A percentile compares a stretch with the other conserved stretches of the same genome.
phyloP scores from a whole-genome alignment of 2,113 vertebrate species.

The Poecilia latipinna region DNA sequence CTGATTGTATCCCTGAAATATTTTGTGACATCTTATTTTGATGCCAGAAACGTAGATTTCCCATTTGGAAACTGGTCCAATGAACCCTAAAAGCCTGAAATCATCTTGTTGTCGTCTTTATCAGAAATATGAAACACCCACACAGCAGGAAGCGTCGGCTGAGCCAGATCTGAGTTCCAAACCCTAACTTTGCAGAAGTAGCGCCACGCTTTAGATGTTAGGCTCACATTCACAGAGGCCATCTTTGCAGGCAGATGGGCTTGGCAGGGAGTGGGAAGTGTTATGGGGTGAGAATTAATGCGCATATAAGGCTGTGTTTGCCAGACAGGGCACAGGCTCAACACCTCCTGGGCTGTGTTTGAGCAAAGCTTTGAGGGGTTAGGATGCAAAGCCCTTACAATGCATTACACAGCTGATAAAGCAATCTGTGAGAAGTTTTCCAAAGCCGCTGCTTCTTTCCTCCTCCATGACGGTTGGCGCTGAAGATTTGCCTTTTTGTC shows the following conservation, averaged over 20 bases:
- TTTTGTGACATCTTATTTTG: neutral
- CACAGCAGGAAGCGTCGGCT: neutral
- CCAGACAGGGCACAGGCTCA: slow-evolving; percentile 72
- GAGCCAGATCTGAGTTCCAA: slow-evolving; percentile 12
- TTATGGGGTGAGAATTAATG: slow-evolving; percentile 65
- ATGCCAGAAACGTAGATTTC: neutral
- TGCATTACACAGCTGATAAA: slow-evolving; percentile 74
- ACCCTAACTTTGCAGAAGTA: slow-evolving; percentile 42
- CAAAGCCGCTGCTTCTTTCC: slow-evolving; percentile 36
- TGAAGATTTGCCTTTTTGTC: slow-evolving; percentile 61
- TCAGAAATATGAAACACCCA: neutral
- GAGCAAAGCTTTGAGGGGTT: slow-evolving; percentile 76
- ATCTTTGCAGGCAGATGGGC: slow-evolving; percentile 75
- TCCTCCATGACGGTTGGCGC: slow-evolving; percentile 49
- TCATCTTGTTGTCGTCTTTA: neutral
- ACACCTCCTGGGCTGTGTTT: slow-evolving; percentile 78
- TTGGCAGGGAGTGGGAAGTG: slow-evolving; percentile 70
- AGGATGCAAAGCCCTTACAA: slow-evolving; percentile 71
- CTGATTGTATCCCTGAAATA: neutral
- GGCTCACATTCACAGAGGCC: slow-evolving; percentile 58
- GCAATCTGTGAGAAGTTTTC: slow-evolving; percentile 72
- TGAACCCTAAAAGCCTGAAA: neutral
- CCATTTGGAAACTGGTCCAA: neutral
- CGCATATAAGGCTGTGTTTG: slow-evolving; percentile 67
- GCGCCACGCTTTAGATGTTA: slow-evolving; percentile 36